A percentile compares a stretch with the other conserved stretches of the same genome.
These are phyloP conservation scores for Ciconia maguari DNA, from an alignment of 2,113 vertebrate genomes.

Conservation along the genomic window DNA sequence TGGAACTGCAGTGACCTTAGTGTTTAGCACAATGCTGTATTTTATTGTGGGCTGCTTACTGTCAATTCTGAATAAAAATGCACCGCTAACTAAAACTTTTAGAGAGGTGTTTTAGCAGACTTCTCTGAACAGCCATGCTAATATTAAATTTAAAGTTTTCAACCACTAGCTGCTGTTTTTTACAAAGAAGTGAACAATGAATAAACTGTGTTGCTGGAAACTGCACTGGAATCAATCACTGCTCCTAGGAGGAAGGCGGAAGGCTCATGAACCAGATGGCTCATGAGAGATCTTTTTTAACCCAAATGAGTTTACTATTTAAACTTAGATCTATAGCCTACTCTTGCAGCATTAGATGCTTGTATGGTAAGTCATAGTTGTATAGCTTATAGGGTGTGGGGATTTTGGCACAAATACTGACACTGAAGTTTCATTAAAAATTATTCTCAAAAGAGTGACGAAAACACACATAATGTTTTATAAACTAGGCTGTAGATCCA, in stretches of 20 bases:
- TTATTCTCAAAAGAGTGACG: not conserved
- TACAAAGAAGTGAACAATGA: not conserved
- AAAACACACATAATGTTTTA: not conserved
- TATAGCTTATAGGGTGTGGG: not conserved
- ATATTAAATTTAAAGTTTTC: not conserved
- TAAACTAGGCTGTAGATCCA: not conserved
- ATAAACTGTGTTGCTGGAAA: not conserved
- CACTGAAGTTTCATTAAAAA: not conserved
- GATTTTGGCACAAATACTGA: not conserved
- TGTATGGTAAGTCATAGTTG: not conserved
- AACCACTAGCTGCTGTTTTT: not conserved
- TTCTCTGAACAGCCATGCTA: not conserved
- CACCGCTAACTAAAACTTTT: not conserved
- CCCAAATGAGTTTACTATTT: not conserved
- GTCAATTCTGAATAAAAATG: not conserved
- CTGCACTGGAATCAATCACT: not conserved
- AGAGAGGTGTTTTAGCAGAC: not conserved
- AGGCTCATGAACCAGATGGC: not conserved
- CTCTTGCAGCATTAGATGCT: not conserved
- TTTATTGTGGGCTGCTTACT: not conserved
- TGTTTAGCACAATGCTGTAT: not conserved
- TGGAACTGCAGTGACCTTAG: not conserved
- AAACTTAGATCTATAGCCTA: not conserved
- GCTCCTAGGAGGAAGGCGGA: not conserved
- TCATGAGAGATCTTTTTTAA: not conserved